Percentiles rank a stretch among this genome's conserved stretches.
phyloP scores from a whole-genome alignment of 2,113 vertebrate genomes.

The Synodontis membranacea region DNA sequence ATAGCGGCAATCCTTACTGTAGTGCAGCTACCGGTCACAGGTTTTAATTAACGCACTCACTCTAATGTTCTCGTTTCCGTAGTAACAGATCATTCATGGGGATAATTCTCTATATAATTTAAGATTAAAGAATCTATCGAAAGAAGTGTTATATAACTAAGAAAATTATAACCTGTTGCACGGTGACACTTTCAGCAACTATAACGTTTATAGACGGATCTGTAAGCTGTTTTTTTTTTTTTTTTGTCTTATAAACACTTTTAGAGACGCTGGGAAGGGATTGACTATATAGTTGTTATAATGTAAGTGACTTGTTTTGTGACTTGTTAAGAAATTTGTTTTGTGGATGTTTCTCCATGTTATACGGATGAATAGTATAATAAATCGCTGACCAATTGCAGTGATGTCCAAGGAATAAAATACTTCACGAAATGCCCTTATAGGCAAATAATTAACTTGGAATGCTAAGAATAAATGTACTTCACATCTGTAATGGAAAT shows the following conservation, averaged over 20 bases:
- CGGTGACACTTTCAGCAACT: not conserved
- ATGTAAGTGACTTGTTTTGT: not conserved
- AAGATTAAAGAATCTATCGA: not conserved
- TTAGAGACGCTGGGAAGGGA: too few relatives aligned
- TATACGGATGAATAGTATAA: too few relatives aligned
- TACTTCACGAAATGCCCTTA: too few relatives aligned
- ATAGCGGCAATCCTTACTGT: not conserved
- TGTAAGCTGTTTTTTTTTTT: too few relatives aligned
- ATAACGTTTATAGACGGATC: not conserved
- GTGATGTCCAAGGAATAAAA: too few relatives aligned
- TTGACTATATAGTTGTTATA: not conserved
- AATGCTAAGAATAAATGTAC: too few relatives aligned
- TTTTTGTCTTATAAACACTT: too few relatives aligned
- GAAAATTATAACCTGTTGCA: not conserved
- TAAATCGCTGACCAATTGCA: too few relatives aligned
- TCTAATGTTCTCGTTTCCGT: not conserved
- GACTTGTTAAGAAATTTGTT: not conserved
- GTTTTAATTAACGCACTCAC: not conserved
- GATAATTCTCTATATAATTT: not conserved
- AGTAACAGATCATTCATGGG: not conserved
- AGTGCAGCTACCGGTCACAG: too few relatives aligned
- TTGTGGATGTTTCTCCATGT: not conserved
- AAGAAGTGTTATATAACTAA: too few relatives aligned
- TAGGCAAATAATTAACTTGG: too few relatives aligned
- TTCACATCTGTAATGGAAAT: too few relatives aligned